Percentiles rank a stretch among this genome's conserved stretches.
These are phyloP conservation scores for Cottoperca gobio DNA, from an alignment of 2,797 vertebrate species.

Conservation along the genomic window DNA sequence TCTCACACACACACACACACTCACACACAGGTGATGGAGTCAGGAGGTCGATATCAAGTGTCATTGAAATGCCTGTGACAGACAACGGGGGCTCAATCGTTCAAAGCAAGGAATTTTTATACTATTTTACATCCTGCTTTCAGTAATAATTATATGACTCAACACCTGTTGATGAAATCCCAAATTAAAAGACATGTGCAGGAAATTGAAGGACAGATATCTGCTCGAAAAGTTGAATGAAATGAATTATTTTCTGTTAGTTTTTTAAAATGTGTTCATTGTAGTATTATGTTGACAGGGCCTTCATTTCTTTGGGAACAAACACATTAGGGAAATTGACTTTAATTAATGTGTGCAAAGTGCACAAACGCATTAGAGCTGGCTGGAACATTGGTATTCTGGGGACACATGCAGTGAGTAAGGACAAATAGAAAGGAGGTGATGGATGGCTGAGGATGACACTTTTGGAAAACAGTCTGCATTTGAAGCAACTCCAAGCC, in stretches of 20 bases:
- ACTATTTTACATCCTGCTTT: not conserved
- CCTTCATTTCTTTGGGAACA: not conserved
- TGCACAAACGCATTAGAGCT: not conserved
- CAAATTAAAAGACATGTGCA: not conserved
- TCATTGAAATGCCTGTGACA: not conserved
- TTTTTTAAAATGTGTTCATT: not conserved
- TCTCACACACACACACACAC: conserved; percentile 2
- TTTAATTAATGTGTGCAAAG: not conserved
- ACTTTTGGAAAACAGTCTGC: conserved; percentile 10
- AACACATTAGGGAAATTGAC: not conserved
- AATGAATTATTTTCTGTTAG: not conserved
- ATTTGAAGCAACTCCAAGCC: conserved; percentile 28
- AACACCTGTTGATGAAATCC: not conserved
- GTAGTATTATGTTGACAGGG: not conserved
- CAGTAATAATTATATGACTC: not conserved
- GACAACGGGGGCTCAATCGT: too few relatives aligned
- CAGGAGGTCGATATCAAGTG: conserved; percentile 2
- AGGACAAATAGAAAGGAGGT: not conserved
- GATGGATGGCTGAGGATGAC: conserved; percentile 19
- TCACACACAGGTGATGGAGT: conserved; percentile 20
- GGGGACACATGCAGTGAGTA: not conserved
- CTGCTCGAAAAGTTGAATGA: not conserved
- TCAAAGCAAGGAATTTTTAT: too few relatives aligned
- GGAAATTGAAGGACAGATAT: not conserved
- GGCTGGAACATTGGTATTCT: not conserved